Evolutionary conservation across 2,888 invertebrate species (phyloP), one percentile per base, ranked within the genome.

Genomic region (Napeogenes inachia): DNA sequence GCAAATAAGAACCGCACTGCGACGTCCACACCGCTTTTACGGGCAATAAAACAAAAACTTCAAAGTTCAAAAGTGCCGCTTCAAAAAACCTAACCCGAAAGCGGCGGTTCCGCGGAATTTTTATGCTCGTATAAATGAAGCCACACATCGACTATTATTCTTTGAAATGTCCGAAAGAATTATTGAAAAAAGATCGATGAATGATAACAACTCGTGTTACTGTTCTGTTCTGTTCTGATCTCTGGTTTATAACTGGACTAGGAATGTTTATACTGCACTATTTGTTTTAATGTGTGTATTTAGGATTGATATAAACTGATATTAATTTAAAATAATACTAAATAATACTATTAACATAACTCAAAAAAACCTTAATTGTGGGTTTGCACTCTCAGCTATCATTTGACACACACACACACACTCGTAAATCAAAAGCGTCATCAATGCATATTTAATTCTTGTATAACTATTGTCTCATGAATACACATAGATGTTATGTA

Each of bases 11-110:
- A 45, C 38, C 56, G 33, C 30, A 32, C 63, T 30, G 30, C 63
- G 61, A 56, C 64, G 54, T 62, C 65, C 64, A 68, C 67, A 57
- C 68, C 65, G 68, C 71, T 68, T 78, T 80, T 78, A 78, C 73
- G 74, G 73, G 69, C 72, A 71, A 79, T 81, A 81, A 80, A 79
- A 74, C 72, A 72, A 75, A 79, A 74, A 72, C 73, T 66, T 64
- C 64, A 69, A 73, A 75, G 73, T 73, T 79, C 78, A 79, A 76
- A 78, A 67, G 71, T 57, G 68, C 79, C 80, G 80, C 71, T 69
- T 62, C 66, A 60, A 69, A 72, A 67, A 71, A 67, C 64, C 60
- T 62, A 69, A 50, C 50, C 50, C 66, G 68, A 71, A 65, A 67
- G 57, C 71, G 66, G 66, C 68, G 62, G 62, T 57, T 59, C 60